Evolutionary conservation across 2,888 invertebrate genomes (phyloP).

Genomic region (Agriotes lineatus): DNA sequence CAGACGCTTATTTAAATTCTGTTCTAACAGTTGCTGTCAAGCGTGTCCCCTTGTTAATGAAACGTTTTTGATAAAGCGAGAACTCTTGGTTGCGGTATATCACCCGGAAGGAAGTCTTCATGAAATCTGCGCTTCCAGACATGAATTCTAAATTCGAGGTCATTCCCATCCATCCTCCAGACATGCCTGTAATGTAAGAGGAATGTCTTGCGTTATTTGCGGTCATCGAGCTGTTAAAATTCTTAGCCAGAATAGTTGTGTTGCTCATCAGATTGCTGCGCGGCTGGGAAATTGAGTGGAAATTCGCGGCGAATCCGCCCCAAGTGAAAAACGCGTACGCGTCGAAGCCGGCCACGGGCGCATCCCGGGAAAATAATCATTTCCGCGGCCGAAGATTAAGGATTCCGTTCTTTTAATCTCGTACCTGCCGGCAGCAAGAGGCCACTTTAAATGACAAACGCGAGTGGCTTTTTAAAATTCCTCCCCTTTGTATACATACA

Average conservation of each 20-base stretch:
- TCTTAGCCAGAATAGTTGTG: slow-evolving; percentile 61
- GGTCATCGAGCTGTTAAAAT: slow-evolving; percentile 61
- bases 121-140: slow-evolving; percentile 19
- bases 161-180: slow-evolving; percentile 41
- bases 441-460: slow-evolving; percentile 62
- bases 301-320: slow-evolving; percentile 24
- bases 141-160: slow-evolving; percentile 35
- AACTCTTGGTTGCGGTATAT: background rate
- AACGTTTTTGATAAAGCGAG: background rate
- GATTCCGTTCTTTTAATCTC: slow-evolving; percentile 43
- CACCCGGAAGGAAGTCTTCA: slow-evolving; percentile 4
- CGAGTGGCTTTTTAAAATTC: slow-evolving; percentile 63
- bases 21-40: too few relatives aligned
- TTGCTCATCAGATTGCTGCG: slow-evolving; percentile 54
- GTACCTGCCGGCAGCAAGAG: slow-evolving; percentile 47
- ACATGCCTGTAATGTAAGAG: slow-evolving; percentile 55
- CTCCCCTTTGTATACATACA: slow-evolving; percentile 59
- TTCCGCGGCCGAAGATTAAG: slow-evolving; percentile 41
- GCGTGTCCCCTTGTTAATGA: background rate
- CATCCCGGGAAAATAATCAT: background rate
- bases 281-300: slow-evolving; percentile 48
- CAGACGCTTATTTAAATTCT: too few relatives aligned
- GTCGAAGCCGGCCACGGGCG: background rate
- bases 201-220: slow-evolving; percentile 60
- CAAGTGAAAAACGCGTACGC: slow-evolving; percentile 26